Conservation (phyloP, 2,113 vertebrate species). For the Manacus vitellinus region DNA sequence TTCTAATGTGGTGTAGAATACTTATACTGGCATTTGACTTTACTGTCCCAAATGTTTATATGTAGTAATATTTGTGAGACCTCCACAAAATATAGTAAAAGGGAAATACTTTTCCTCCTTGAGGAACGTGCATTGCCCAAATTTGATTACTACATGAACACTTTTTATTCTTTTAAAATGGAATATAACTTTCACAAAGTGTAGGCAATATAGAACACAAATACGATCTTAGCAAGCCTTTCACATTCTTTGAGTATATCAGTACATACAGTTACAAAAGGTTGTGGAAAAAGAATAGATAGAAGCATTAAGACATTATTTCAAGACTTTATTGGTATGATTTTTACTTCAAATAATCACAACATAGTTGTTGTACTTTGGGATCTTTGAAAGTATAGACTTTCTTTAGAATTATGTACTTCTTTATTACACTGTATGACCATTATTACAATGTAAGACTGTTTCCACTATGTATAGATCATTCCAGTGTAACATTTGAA, state of each 20-base stretch:
- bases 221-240: not conserved
- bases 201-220: not conserved
- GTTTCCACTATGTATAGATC: not conserved
- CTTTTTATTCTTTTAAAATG: not conserved
- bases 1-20: not conserved
- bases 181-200: not conserved
- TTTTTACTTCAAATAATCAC: not conserved
- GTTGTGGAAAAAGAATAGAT: not conserved
- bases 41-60: not conserved
- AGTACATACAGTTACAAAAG: not conserved
- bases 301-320: not conserved
- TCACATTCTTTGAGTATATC: not conserved
- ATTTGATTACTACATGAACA: not conserved
- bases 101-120: not conserved
- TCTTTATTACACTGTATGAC: not conserved
- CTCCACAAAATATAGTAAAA: not conserved
- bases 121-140: not conserved
- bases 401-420: not conserved
- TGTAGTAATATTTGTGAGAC: not conserved
- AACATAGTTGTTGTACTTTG: not conserved
- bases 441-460: not conserved
- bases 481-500: not conserved
- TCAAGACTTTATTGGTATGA: not conserved
- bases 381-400: not conserved
- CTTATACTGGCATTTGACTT: not conserved